Conservation (phyloP, 2,888 invertebrate genomes). For the Tachina lurida region DNA sequence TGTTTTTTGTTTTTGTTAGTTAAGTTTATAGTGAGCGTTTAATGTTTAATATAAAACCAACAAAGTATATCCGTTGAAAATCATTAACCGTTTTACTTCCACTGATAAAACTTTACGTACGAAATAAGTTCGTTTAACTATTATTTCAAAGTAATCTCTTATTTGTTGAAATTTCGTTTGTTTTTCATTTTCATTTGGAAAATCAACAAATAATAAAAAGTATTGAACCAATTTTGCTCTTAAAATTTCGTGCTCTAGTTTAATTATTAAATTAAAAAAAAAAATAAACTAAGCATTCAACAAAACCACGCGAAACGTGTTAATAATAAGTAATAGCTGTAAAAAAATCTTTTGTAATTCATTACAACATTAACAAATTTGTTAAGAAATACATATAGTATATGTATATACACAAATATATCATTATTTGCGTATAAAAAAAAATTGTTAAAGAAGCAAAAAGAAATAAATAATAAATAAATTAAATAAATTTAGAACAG, state of each 20-base stretch:
- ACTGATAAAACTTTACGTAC: conserved; percentile 69
- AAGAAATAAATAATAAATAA: conserved; percentile 29
- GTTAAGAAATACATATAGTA: conserved; percentile 33
- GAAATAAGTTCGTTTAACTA: conserved; percentile 41
- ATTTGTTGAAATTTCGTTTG: conserved; percentile 27
- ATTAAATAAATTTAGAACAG: conserved; percentile 32
- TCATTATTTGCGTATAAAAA: neutral
- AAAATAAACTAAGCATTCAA: conserved; percentile 7
- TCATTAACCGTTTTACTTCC: conserved; percentile 74
- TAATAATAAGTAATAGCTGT: conserved; percentile 37
- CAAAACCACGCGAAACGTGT: conserved; percentile 56
- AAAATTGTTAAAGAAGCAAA: conserved; percentile 21
- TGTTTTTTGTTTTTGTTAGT: conserved; percentile 56
- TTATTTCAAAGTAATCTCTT: conserved; percentile 33
- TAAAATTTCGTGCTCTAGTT: conserved; percentile 30
- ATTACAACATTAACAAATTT: conserved; percentile 61
- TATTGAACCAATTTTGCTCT: conserved; percentile 5
- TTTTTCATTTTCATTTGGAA: conserved; percentile 23
- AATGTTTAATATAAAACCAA: conserved; percentile 74
- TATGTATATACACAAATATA: conserved; percentile 26
- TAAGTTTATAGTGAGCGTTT: conserved; percentile 59
- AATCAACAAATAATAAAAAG: conserved; percentile 12
- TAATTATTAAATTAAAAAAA: conserved; percentile 36
- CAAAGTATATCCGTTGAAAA: conserved; percentile 73
- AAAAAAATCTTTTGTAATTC: conserved; percentile 57